Conservation (phyloP, 2,113 vertebrate genomes). For the Capreolus pygargus region DNA sequence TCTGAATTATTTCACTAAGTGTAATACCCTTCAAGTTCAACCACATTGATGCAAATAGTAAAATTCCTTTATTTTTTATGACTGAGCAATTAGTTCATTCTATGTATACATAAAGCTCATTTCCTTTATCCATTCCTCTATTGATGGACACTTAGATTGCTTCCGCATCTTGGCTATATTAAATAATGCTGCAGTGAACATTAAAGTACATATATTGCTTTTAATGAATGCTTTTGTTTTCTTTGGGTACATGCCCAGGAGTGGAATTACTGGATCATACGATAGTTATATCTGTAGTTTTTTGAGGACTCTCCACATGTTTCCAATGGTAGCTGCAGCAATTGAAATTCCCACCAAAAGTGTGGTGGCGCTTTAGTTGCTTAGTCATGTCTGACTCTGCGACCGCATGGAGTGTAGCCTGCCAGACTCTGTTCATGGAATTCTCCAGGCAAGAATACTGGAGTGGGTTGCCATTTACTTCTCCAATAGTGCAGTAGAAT, state of each 20-base stretch:
- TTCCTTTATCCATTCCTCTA: not conserved
- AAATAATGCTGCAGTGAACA: not conserved
- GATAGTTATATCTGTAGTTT: not conserved
- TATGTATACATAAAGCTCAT: not conserved
- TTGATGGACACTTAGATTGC: not conserved
- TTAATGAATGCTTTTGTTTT: not conserved
- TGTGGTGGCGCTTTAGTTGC: accelerated
- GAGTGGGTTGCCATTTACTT: not conserved
- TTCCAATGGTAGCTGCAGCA: not conserved
- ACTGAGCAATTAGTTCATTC: not conserved
- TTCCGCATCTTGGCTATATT: not conserved
- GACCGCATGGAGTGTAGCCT: not conserved
- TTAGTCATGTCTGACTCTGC: not conserved
- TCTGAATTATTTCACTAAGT: not conserved
- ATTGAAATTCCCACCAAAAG: not conserved
- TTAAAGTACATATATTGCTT: not conserved
- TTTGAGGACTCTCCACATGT: not conserved
- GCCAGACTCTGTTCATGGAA: not conserved
- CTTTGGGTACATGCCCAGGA: not conserved
- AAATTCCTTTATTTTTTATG: not conserved
- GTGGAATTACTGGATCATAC: not conserved
- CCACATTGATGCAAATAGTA: not conserved
- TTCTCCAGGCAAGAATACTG: not conserved
- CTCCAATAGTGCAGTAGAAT: not conserved
- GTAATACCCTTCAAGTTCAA: not conserved